Conservation (phyloP, 2,888 invertebrate species). For the Zhuqinia jingwanae region DNA sequence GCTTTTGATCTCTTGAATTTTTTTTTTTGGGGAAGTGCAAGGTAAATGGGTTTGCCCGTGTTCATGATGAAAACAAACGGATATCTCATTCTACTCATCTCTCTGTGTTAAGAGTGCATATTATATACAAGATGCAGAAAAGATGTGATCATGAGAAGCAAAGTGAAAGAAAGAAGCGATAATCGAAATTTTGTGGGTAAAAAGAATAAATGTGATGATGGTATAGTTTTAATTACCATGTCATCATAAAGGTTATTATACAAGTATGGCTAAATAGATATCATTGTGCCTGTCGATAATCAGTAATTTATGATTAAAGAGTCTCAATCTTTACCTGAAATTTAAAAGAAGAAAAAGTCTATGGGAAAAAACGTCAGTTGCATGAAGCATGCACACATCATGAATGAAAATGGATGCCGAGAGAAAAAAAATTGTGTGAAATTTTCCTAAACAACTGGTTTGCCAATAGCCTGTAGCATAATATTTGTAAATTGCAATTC, state of each 20-base stretch:
- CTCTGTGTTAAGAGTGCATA: not conserved
- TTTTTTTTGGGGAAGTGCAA: not conserved
- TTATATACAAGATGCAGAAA: not conserved
- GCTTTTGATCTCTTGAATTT: not conserved
- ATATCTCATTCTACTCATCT: slow-evolving; percentile 6
- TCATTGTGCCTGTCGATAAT: not conserved
- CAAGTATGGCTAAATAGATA: too few species aligned
- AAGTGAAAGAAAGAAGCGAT: slow-evolving; percentile 3
- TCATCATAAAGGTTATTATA: slow-evolving; percentile 43
- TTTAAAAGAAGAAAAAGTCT: not conserved
- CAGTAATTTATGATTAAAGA: not conserved
- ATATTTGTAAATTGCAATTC: too few species aligned
- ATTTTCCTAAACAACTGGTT: too few species aligned
- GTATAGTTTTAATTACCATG: slow-evolving; percentile 44
- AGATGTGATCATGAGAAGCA: not conserved
- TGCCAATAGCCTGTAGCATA: too few species aligned
- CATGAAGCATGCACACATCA: not conserved
- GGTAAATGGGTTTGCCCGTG: not conserved
- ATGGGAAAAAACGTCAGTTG: slow-evolving; percentile 5
- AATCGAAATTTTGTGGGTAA: slow-evolving; percentile 22
- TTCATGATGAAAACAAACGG: not conserved
- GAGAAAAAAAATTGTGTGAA: too few species aligned
- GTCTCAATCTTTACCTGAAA: too few species aligned
- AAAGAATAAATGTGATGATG: too few species aligned
- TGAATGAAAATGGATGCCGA: not conserved